These are phyloP conservation scores for Cheilosia variabilis DNA, from an alignment of 2,888 invertebrate species.

Conservation along the genomic window DNA sequence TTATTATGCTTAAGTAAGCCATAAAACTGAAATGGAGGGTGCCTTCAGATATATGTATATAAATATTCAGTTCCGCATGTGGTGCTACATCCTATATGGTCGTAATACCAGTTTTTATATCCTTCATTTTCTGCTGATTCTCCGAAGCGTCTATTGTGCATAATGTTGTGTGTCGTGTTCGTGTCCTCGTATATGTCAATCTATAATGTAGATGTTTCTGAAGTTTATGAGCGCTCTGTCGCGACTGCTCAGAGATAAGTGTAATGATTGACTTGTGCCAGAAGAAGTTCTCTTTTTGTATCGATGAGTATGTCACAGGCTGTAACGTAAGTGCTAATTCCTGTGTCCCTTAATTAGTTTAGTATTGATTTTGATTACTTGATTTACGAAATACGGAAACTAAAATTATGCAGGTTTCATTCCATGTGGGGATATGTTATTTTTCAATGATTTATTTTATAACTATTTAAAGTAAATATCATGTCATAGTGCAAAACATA, in stretches of 20 bases:
- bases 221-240: conserved; percentile 43
- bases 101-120: conserved; percentile 36
- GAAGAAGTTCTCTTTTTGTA: conserved; percentile 27
- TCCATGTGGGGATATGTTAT: too few species aligned
- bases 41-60: conserved; percentile 1
- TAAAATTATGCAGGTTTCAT: too few species aligned
- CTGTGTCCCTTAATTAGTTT: conserved; percentile 7
- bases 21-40: conserved; percentile 43
- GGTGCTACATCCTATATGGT: conserved; percentile 20
- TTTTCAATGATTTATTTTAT: too few species aligned
- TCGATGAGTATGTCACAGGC: conserved; percentile 1
- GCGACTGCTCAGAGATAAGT: conserved; percentile 44
- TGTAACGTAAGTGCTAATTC: conserved; percentile 11
- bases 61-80: conserved; percentile 36
- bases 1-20: conserved; percentile 12
- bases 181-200: background rate
- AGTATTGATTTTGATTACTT: conserved; percentile 19
- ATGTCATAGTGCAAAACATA: too few species aligned
- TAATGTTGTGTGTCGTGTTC: conserved; percentile 3
- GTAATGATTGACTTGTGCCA: conserved; percentile 36
- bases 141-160: conserved; percentile 12
- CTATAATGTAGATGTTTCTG: conserved; percentile 33
- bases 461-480: too few species aligned
- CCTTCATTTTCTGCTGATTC: conserved; percentile 39
- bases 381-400: background rate